Conservation (phyloP, 2,113 vertebrate species). For the Prochilodus magdalenae region DNA sequence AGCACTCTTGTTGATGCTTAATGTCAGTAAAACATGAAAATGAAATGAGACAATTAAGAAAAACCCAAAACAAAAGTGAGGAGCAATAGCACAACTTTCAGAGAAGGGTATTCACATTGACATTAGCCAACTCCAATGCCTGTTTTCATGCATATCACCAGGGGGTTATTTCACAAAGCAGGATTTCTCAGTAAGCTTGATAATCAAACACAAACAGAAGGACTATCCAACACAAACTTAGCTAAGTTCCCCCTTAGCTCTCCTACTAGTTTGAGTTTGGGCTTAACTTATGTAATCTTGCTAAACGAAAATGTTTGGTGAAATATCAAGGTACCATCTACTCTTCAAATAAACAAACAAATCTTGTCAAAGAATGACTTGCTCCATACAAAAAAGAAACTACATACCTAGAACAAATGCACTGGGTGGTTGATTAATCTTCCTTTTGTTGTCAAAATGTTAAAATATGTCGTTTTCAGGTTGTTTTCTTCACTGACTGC, state of each 20-base stretch:
- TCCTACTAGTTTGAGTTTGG: neutral
- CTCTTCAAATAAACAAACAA: neutral
- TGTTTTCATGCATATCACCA: no score
- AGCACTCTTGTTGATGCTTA: no score
- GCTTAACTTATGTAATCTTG: no score
- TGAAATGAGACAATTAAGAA: neutral
- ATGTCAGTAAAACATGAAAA: no score
- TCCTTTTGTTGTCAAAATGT: neutral
- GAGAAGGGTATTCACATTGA: no score
- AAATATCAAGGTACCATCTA: neutral
- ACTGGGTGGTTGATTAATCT: neutral
- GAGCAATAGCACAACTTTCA: no score
- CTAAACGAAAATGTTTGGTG: no score
- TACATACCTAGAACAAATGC: constrained; percentile 30
- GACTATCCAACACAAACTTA: neutral
- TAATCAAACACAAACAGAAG: neutral
- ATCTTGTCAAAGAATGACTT: neutral
- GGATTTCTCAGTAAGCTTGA: neutral
- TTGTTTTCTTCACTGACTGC: neutral
- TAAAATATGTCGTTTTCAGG: neutral
- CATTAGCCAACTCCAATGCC: no score
- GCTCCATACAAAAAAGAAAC: neutral
- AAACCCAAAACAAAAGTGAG: no score
- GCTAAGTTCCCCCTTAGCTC: neutral
- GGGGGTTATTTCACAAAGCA: neutral